These are phyloP conservation scores for Podarcis lilfordi DNA, from an alignment of 2,797 vertebrate species.

Conservation along the genomic window DNA sequence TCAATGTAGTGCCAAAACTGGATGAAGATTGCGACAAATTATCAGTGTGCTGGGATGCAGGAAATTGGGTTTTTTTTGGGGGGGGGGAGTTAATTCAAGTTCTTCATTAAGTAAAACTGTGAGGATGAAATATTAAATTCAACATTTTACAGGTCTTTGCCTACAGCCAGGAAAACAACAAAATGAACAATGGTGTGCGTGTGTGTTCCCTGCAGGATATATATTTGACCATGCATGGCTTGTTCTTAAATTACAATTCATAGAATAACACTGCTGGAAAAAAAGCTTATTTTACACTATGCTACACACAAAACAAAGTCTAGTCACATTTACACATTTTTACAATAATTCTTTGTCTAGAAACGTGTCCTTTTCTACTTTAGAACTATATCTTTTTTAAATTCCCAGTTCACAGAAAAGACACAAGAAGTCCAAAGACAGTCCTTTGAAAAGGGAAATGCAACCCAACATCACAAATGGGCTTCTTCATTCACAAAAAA, in stretches of 20 bases:
- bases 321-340: conserved; percentile 86
- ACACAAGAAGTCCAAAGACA: conserved; percentile 67
- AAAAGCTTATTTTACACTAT: conserved; percentile 89
- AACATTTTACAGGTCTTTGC: conserved; percentile 67
- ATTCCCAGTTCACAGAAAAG: conserved; percentile 75
- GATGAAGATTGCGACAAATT: conserved; percentile 66
- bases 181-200: conserved; percentile 37
- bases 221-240: conserved; percentile 81
- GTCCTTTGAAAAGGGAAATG: conserved; percentile 72
- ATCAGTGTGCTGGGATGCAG: conserved; percentile 64
- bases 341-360: conserved; percentile 82
- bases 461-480: conserved; percentile 80
- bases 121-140: conserved; percentile 69
- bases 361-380: conserved; percentile 74
- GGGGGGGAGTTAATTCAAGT: conserved; percentile 74
- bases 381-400: conserved; percentile 75
- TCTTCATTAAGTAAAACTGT: conserved; percentile 69
- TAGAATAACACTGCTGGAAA: conserved; percentile 86
- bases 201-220: conserved; percentile 44
- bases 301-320: conserved; percentile 79
- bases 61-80: conserved; percentile 43
- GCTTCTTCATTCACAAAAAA: conserved; percentile 59
- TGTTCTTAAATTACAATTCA: conserved; percentile 88
- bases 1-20: conserved; percentile 76
- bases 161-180: conserved; percentile 73